Percentiles rank a stretch among this genome's conserved stretches.
Conservation (phyloP, 2,113 vertebrate species). For the Callopanchax toddi region DNA sequence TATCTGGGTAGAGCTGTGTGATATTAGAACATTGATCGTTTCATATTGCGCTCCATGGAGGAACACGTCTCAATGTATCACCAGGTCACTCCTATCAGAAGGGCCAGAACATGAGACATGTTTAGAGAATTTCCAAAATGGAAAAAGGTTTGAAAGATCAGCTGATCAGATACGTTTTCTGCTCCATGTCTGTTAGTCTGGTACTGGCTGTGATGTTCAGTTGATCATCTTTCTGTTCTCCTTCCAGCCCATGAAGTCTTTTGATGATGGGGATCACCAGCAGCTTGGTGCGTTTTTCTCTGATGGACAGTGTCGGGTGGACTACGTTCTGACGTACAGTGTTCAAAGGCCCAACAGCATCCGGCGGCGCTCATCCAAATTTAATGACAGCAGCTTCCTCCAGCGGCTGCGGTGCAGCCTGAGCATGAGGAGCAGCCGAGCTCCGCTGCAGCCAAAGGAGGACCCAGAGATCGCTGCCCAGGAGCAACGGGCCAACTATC, state of each 20-base stretch:
- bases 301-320: conserved; percentile 88
- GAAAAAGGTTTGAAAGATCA: no score
- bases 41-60: no score
- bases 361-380: conserved; percentile 62
- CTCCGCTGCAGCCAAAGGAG: conserved; percentile 69
- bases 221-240: background rate
- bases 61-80: no score
- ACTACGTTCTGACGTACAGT: conserved; percentile 92
- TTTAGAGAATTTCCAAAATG: no score
- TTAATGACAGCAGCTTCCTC: conserved; percentile 54
- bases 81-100: no score
- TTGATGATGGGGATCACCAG: conserved; percentile 75
- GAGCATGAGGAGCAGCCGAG: conserved; percentile 62
- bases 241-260: conserved; percentile 82
- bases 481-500: conserved; percentile 78
- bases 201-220: background rate
- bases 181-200: no score
- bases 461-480: conserved; percentile 77
- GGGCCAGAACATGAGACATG: no score
- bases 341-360: conserved; percentile 81
- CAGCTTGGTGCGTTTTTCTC: conserved; percentile 85
- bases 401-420: conserved; percentile 70
- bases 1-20: no score
- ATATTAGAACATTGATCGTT: no score
- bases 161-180: no score